phyloP scores from a whole-genome alignment of 1,140 invertebrate species.

The Drosophila ambigua region DNA sequence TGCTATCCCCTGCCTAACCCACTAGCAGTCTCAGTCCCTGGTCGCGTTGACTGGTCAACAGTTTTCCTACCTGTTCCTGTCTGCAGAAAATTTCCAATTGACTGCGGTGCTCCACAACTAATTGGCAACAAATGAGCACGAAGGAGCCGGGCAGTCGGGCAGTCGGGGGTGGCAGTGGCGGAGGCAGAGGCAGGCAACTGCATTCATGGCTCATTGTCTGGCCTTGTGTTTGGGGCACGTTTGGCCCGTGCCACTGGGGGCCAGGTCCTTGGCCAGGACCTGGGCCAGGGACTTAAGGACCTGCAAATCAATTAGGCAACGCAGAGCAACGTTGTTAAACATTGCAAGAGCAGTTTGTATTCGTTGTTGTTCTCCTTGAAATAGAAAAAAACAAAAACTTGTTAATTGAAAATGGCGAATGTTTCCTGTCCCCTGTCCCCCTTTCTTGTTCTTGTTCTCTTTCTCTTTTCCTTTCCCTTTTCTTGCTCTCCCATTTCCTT shows the following conservation, averaged over 20 bases:
- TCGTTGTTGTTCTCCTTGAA: conserved; percentile 10
- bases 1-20: not conserved
- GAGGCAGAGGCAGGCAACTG: conserved; percentile 11
- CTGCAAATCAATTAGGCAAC: conserved; percentile 76
- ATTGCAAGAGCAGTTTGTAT: conserved; percentile 26
- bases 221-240: conserved; percentile 19
- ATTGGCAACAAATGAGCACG: conserved; percentile 81
- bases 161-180: too few species aligned
- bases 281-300: conserved; percentile 45
- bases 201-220: conserved; percentile 43
- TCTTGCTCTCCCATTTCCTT: not conserved
- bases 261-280: conserved; percentile 6
- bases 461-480: conserved; percentile 1
- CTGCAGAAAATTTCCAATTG: conserved; percentile 74
- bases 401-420: conserved; percentile 76
- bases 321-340: conserved; percentile 53
- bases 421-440: conserved; percentile 28
- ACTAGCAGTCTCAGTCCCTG: too few species aligned
- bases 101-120: conserved; percentile 78
- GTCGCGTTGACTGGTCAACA: conserved; percentile 7
- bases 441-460: too few species aligned
- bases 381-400: conserved; percentile 56
- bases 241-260: not conserved
- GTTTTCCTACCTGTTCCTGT: conserved; percentile 29
- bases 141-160: conserved; percentile 1